These are phyloP conservation scores for Drosophila gunungcola DNA, from an alignment of 1,140 invertebrate species.

Conservation along the genomic window DNA sequence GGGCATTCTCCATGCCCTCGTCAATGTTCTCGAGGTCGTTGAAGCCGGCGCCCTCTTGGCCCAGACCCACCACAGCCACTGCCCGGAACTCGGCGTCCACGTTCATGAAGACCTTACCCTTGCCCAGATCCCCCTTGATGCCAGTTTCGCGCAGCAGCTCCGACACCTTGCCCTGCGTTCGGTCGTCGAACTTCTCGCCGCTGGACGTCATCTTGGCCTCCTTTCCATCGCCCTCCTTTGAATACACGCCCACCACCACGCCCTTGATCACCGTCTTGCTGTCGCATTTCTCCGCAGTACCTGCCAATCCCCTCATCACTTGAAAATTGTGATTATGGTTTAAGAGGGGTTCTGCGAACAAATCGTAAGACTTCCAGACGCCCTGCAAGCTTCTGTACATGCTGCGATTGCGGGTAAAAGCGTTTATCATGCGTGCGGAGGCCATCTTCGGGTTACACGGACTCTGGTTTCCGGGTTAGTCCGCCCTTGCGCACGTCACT, in stretches of 20 bases:
- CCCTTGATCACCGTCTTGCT: constrained; percentile 69
- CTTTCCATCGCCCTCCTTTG: constrained; percentile 74
- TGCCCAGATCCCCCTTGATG: constrained; percentile 85
- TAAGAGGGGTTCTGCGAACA: neutral
- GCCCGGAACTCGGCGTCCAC: constrained; percentile 87
- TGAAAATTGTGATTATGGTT: neutral
- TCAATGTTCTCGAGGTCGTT: constrained; percentile 89
- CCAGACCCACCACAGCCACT: constrained; percentile 89
- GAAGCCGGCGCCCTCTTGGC: constrained; percentile 87
- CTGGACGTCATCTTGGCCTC: constrained; percentile 75
- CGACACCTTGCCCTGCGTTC: constrained; percentile 76
- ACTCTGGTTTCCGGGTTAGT: constrained; percentile 9
- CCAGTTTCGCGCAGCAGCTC: constrained; percentile 71
- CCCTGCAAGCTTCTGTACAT: constrained; percentile 11
- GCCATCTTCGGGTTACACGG: constrained; percentile 9
- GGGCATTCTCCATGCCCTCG: constrained; percentile 86
- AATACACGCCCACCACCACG: constrained; percentile 82
- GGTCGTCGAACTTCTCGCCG: constrained; percentile 84
- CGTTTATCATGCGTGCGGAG: constrained; percentile 25
- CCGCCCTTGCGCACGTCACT: neutral
- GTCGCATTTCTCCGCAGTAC: constrained; percentile 4
- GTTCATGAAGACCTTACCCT: constrained; percentile 87
- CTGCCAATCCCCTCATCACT: constrained; percentile 5
- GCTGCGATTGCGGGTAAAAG: constrained; percentile 7
- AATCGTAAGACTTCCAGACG: neutral